Conservation (phyloP, 2,888 invertebrate species). For the Pharmacophagus antenor region DNA sequence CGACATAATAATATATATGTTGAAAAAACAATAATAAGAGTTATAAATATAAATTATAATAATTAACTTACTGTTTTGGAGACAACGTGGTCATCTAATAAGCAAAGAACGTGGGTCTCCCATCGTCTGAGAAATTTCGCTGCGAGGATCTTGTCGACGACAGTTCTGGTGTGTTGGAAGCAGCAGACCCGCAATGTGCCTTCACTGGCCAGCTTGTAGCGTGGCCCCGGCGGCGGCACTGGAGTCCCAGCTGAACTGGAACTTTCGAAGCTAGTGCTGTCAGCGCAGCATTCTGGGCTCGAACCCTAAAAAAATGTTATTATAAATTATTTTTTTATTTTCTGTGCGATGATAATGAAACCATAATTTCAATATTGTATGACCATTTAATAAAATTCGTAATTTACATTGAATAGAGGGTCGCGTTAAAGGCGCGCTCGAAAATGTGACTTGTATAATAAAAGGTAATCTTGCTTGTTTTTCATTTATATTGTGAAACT, state of each 20-base stretch:
- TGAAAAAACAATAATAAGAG: too few relatives aligned
- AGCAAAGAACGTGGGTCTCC: slow-evolving; percentile 87
- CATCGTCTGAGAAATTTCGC: slow-evolving; percentile 88
- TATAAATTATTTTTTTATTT: too few relatives aligned
- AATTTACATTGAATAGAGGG: not conserved
- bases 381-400: not conserved
- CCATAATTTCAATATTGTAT: too few relatives aligned
- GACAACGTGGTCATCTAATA: slow-evolving; percentile 84
- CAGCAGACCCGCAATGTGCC: slow-evolving; percentile 88
- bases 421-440: not conserved
- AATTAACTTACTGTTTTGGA: slow-evolving; percentile 85
- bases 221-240: slow-evolving; percentile 77
- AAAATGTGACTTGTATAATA: not conserved
- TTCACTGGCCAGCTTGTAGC: slow-evolving; percentile 86
- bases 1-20: too few relatives aligned
- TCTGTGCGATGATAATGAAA: too few relatives aligned
- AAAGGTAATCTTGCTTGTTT: not conserved
- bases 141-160: slow-evolving; percentile 89
- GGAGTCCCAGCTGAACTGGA: slow-evolving; percentile 56
- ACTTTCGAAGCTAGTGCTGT: slow-evolving; percentile 66
- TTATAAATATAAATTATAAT: not conserved
- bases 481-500: not conserved
- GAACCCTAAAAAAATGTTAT: slow-evolving; percentile 72
- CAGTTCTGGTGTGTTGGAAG: slow-evolving; percentile 87
- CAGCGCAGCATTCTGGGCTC: slow-evolving; percentile 76